phyloP scores from a whole-genome alignment of 2,797 vertebrate genomes.

The Euphonia xanthogaster region DNA sequence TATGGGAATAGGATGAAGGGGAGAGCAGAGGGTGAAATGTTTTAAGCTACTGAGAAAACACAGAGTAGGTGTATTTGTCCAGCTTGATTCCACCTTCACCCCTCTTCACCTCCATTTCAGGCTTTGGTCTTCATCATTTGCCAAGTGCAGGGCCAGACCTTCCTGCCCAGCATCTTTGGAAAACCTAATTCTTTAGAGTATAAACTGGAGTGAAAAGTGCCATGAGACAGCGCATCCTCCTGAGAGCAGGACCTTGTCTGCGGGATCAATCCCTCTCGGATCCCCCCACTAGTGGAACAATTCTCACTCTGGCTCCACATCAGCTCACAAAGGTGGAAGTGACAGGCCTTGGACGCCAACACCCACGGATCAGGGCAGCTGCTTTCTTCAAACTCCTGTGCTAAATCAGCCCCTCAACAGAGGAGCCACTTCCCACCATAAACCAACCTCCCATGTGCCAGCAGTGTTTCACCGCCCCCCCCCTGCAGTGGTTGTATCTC shows the following conservation, averaged over 20 bases:
- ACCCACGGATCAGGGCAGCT: background rate
- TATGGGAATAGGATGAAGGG: background rate
- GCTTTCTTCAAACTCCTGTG: background rate
- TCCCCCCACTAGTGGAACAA: fast-evolving
- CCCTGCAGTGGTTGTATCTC: fast-evolving
- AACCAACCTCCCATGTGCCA: background rate
- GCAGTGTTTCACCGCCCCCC: background rate
- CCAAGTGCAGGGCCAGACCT: background rate
- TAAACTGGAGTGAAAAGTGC: background rate
- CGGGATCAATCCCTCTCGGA: background rate
- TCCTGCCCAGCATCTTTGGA: background rate
- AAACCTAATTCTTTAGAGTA: background rate
- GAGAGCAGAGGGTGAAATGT: background rate
- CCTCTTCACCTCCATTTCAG: background rate
- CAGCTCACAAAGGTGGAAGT: background rate
- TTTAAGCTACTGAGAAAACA: background rate
- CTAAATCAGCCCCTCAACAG: background rate
- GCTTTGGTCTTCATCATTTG: background rate
- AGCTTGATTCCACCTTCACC: background rate
- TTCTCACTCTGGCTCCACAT: background rate
- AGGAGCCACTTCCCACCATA: background rate
- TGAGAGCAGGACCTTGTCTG: background rate
- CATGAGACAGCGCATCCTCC: background rate
- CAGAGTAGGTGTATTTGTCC: background rate
- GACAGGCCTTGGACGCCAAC: background rate